Evolutionary conservation across 2,888 invertebrate genomes (phyloP).

Genomic region (Limnephilus rhombicus): DNA sequence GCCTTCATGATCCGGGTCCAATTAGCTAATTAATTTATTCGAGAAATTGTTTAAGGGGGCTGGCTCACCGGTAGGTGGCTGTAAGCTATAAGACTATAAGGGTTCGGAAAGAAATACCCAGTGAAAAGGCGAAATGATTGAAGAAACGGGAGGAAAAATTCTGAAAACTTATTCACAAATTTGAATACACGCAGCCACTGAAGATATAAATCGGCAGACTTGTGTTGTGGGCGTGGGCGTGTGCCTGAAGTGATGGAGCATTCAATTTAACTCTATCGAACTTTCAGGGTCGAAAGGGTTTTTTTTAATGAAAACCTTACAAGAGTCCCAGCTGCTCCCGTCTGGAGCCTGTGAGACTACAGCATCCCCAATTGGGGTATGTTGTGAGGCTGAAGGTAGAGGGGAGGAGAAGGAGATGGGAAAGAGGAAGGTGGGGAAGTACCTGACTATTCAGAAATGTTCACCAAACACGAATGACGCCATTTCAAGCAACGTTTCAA

Average conservation of each 20-base stretch:
- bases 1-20: constrained; percentile 21
- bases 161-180: neutral
- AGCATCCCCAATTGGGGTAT: too few species aligned
- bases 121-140: neutral
- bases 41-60: neutral
- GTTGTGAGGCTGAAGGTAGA: too few species aligned
- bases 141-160: neutral
- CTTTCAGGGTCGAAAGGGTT: too few species aligned
- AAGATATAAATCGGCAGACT: neutral
- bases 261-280: neutral
- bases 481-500: too few species aligned
- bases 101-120: neutral
- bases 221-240: neutral
- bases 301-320: too few species aligned
- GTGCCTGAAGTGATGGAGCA: neutral
- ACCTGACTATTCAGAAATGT: too few species aligned
- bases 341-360: too few species aligned
- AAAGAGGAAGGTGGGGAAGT: too few species aligned
- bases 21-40: constrained; percentile 51
- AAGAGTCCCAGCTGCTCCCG: too few species aligned
- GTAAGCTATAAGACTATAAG: neutral
- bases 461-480: too few species aligned
- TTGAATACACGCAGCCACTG: neutral
- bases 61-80: neutral
- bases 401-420: too few species aligned